These are phyloP conservation scores for Scleropages formosus DNA, from an alignment of 2,797 vertebrate genomes.

Conservation along the genomic window DNA sequence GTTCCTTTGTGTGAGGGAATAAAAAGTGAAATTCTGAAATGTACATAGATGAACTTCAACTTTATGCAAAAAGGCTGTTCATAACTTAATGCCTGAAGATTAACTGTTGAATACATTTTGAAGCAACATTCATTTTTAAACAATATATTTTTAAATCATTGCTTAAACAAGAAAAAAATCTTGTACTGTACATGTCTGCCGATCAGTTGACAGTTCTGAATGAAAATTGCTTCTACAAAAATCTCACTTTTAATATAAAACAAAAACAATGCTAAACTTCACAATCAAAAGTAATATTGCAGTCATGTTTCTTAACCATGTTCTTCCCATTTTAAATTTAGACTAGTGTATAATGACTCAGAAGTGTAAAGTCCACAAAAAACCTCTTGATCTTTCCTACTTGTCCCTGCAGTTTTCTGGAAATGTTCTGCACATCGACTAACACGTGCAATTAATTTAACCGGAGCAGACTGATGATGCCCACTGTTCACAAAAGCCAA, in stretches of 20 bases:
- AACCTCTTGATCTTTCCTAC: conserved; percentile 37
- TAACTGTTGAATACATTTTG: conserved; percentile 74
- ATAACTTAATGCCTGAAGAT: conserved; percentile 70
- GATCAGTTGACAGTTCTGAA: conserved; percentile 60
- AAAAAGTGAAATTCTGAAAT: conserved; percentile 74
- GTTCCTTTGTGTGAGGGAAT: conserved; percentile 77
- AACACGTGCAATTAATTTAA: conserved; percentile 42
- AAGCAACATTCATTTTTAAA: conserved; percentile 80
- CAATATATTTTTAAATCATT: conserved; percentile 66
- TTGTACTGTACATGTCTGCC: conserved; percentile 70
- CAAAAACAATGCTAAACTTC: conserved; percentile 65
- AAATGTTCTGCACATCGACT: conserved; percentile 48
- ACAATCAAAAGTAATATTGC: conserved; percentile 72
- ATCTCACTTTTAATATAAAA: conserved; percentile 18
- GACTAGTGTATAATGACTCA: conserved; percentile 64
- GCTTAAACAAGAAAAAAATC: conserved; percentile 51
- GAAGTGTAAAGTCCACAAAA: conserved; percentile 65
- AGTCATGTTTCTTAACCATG: conserved; percentile 62
- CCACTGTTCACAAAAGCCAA: not conserved
- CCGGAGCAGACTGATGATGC: conserved; percentile 43
- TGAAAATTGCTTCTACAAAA: not conserved
- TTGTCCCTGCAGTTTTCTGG: conserved; percentile 41
- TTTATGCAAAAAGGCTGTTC: conserved; percentile 67
- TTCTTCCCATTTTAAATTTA: conserved; percentile 60
- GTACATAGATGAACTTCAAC: conserved; percentile 53